These are phyloP conservation scores for Dysdera silvatica DNA, from an alignment of 1,140 invertebrate species.

Conservation along the genomic window DNA sequence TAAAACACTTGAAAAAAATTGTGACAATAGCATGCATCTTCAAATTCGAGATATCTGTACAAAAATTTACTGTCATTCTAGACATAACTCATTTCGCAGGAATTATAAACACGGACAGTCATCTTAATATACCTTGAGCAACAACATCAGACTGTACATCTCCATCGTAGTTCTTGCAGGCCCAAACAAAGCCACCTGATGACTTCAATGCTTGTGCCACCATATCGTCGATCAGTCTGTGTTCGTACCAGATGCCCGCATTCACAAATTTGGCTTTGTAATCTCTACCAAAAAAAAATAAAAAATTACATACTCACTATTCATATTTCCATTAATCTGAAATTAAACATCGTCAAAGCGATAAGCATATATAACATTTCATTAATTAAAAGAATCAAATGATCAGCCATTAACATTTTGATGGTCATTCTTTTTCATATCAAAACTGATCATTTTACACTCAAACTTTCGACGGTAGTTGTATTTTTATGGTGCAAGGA, in stretches of 20 bases:
- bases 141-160: constrained; percentile 85
- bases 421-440: no score
- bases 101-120: not conserved
- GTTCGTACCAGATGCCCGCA: constrained; percentile 78
- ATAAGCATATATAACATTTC: no score
- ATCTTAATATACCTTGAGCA: constrained; percentile 61
- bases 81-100: not conserved
- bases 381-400: no score
- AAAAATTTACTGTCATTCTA: no score
- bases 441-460: no score
- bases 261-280: constrained; percentile 70
- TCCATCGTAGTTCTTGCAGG: constrained; percentile 87
- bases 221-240: constrained; percentile 88
- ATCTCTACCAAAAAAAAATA: constrained; percentile 46
- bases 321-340: no score
- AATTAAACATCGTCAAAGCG: no score
- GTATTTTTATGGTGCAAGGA: no score
- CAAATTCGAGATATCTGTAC: not conserved
- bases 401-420: no score
- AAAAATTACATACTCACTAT: constrained; percentile 9
- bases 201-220: constrained; percentile 81
- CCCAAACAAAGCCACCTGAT: constrained; percentile 81
- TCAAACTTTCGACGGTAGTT: no score
- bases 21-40: not conserved
- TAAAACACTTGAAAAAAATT: no score